These are phyloP conservation scores for Tetragnatha versicolor DNA, from an alignment of 1,140 invertebrate species.

Conservation along the genomic window DNA sequence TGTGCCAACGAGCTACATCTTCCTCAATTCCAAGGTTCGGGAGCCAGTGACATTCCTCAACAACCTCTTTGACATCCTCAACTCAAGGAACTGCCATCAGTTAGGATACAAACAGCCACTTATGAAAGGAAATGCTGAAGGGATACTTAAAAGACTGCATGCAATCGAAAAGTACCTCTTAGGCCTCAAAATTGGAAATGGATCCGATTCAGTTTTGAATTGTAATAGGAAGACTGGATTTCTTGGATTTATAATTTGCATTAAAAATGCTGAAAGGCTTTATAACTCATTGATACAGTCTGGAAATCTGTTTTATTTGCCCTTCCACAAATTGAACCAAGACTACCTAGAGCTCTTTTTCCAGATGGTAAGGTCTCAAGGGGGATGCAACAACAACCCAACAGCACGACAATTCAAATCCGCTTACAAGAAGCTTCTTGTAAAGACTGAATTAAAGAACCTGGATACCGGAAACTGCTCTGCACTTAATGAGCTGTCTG, in stretches of 20 bases:
- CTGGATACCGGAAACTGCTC: no score
- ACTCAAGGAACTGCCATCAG: no score
- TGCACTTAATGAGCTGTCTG: no score
- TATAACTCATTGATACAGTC: not conserved
- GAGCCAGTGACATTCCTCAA: not conserved
- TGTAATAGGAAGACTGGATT: slow-evolving; percentile 46
- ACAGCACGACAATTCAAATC: slow-evolving; percentile 60
- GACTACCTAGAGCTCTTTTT: slow-evolving; percentile 65
- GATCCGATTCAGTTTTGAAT: not conserved
- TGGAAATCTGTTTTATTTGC: slow-evolving; percentile 18
- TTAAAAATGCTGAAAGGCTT: slow-evolving; percentile 17
- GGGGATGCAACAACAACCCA: slow-evolving; percentile 65
- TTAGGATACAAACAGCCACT: no score
- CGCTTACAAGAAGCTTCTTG: slow-evolving; percentile 56
- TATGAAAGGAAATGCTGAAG: not conserved
- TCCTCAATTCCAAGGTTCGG: not conserved
- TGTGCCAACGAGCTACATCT: not conserved
- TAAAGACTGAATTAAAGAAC: no score
- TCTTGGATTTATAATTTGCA: slow-evolving; percentile 7
- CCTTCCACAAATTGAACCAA: slow-evolving; percentile 62
- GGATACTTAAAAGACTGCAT: slow-evolving; percentile 56
- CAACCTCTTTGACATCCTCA: not conserved
- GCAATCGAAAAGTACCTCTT: not conserved
- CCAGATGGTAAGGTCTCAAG: slow-evolving; percentile 58
- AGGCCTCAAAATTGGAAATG: not conserved